Conservation (phyloP, 2,797 vertebrate species). For the Uromys caudimaculatus region DNA sequence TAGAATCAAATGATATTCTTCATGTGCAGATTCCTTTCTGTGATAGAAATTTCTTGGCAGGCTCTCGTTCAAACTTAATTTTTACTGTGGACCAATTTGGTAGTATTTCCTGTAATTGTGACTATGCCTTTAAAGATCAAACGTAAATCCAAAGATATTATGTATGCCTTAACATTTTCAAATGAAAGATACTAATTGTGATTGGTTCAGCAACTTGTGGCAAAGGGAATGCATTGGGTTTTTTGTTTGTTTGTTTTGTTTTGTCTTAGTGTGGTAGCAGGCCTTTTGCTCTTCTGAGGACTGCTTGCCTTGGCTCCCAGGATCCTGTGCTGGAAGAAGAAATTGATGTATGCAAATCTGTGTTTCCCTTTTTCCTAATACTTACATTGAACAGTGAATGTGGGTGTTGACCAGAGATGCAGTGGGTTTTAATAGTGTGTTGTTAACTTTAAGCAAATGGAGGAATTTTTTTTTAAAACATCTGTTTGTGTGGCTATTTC, state of each 20-base stretch:
- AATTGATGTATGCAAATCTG: background rate
- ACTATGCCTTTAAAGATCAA: background rate
- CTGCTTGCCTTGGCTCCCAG: background rate
- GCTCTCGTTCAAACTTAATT: background rate
- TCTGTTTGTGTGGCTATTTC: constrained; percentile 56
- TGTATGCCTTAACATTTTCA: constrained; percentile 11
- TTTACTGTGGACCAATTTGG: background rate
- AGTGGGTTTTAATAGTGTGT: background rate
- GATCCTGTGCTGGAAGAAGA: background rate
- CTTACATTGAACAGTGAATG: background rate
- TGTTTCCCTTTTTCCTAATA: background rate
- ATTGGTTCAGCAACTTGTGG: background rate
- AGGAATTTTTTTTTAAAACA: background rate
- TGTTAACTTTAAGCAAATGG: constrained; percentile 50
- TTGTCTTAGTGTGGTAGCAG: background rate
- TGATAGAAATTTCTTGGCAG: background rate
- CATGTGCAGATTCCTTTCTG: background rate
- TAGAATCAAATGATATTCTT: constrained; percentile 4
- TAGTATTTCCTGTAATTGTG: background rate
- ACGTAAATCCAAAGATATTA: background rate
- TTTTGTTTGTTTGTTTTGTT: background rate
- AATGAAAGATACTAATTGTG: constrained; percentile 55
- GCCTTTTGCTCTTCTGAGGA: background rate
- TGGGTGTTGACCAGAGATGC: background rate
- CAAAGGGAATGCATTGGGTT: background rate